Evolutionary conservation across 2,888 invertebrate genomes (phyloP).

Genomic region (Apotomis betuletana): DNA sequence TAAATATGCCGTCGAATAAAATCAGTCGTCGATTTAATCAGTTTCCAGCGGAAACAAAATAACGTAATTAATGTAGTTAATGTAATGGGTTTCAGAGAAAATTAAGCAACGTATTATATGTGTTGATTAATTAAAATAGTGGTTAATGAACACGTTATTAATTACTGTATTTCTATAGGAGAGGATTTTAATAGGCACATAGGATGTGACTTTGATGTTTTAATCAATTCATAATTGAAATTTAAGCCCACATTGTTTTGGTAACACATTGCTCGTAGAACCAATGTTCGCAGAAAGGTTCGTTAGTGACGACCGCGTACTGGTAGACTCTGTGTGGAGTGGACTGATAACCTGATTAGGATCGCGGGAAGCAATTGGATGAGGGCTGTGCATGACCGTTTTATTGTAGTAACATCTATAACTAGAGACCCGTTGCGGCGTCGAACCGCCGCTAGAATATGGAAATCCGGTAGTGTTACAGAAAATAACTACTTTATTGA

Average conservation of each 20-base stretch:
- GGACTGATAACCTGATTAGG: no score
- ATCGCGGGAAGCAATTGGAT: no score
- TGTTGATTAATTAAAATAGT: constrained; percentile 8
- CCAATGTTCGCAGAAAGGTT: no score
- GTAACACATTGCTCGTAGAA: no score
- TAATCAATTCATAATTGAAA: neutral
- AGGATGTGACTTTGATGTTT: neutral
- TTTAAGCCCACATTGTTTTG: neutral
- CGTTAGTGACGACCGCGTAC: no score
- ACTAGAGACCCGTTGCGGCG: no score
- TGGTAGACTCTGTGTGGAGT: no score
- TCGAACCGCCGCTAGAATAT: no score
- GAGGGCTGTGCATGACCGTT: no score
- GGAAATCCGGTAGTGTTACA: no score
- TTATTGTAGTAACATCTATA: no score
- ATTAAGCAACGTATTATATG: neutral
- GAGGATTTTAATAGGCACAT: neutral
- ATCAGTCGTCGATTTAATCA: neutral
- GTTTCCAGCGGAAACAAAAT: neutral
- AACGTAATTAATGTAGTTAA: neutral
- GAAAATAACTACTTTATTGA: no score
- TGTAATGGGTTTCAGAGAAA: constrained; percentile 1
- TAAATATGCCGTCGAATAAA: constrained; percentile 6
- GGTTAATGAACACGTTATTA: neutral
- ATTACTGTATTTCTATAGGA: neutral